These are phyloP conservation scores for Bufotes viridis DNA, from an alignment of 2,797 vertebrate genomes.

Conservation along the genomic window DNA sequence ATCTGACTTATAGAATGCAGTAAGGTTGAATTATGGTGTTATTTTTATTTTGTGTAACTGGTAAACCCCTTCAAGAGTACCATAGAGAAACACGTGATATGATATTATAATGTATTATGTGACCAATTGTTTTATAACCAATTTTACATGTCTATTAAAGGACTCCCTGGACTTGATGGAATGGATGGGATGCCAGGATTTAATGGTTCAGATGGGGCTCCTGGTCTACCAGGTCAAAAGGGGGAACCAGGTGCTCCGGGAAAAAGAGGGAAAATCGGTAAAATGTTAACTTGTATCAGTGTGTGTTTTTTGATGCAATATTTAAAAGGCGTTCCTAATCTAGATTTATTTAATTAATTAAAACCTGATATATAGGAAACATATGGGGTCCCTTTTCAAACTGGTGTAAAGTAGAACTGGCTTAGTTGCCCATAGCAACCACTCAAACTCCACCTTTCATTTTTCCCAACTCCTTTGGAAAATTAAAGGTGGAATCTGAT, in stretches of 20 bases:
- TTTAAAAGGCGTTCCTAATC: background rate
- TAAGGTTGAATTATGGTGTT: too few species aligned
- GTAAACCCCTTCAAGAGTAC: too few species aligned
- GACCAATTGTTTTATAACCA: background rate
- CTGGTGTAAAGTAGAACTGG: too few species aligned
- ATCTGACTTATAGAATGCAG: too few species aligned
- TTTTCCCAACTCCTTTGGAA: too few species aligned
- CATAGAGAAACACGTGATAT: too few species aligned
- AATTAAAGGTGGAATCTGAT: too few species aligned
- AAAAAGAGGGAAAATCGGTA: slow-evolving; percentile 92
- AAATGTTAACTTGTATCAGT: background rate
- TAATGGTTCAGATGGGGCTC: slow-evolving; percentile 87
- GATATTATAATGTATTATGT: background rate
- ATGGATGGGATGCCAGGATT: slow-evolving; percentile 80
- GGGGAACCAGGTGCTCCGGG: slow-evolving; percentile 85
- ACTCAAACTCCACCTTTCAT: too few species aligned
- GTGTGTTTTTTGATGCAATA: background rate
- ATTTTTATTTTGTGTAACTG: too few species aligned
- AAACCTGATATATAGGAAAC: background rate
- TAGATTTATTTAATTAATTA: background rate
- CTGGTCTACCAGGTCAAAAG: slow-evolving; percentile 81
- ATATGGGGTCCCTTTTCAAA: too few species aligned
- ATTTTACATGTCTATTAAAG: slow-evolving; percentile 67
- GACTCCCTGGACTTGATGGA: slow-evolving; percentile 82
- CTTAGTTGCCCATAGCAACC: too few species aligned